A percentile compares a stretch with the other conserved stretches of the same genome.
phyloP scores from a whole-genome alignment of 2,113 vertebrate genomes.

The Grammomys dolichurus region DNA sequence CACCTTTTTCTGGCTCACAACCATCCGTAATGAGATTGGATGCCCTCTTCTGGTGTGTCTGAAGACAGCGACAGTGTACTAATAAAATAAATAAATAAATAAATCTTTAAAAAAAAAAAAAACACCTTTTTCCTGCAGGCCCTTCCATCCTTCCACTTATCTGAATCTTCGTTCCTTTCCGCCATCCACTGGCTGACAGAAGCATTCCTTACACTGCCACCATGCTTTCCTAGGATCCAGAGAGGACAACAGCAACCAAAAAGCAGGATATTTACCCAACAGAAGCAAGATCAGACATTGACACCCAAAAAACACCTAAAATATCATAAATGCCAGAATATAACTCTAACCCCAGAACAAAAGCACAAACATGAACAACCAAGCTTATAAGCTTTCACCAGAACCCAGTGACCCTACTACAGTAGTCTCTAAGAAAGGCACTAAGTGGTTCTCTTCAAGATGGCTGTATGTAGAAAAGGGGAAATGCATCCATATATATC shows the following conservation, averaged over 20 bases:
- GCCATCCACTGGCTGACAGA: neutral
- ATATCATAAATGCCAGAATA: neutral
- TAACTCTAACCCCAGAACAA: neutral
- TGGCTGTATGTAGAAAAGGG: neutral
- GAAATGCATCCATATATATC: neutral
- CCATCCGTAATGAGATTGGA: too few species aligned
- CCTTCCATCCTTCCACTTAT: neutral
- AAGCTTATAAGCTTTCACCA: neutral
- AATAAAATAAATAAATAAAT: too few species aligned
- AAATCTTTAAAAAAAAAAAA: too few species aligned
- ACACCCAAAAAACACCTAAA: neutral
- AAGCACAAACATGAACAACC: neutral
- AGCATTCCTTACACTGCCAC: neutral
- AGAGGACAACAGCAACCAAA: neutral
- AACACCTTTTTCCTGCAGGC: neutral
- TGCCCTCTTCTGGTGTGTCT: too few species aligned
- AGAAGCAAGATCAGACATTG: neutral
- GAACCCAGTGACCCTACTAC: neutral
- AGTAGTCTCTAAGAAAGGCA: neutral
- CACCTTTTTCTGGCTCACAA: too few species aligned
- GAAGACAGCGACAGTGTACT: too few species aligned
- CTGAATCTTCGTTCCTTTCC: neutral
- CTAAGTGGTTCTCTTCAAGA: neutral
- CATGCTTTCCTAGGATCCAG: neutral
- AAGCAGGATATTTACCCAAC: neutral